Evolutionary conservation across 2,113 vertebrate species (phyloP), one percentile per base, ranked within the genome.

Genomic region (Neolamprologus variostigma): DNA sequence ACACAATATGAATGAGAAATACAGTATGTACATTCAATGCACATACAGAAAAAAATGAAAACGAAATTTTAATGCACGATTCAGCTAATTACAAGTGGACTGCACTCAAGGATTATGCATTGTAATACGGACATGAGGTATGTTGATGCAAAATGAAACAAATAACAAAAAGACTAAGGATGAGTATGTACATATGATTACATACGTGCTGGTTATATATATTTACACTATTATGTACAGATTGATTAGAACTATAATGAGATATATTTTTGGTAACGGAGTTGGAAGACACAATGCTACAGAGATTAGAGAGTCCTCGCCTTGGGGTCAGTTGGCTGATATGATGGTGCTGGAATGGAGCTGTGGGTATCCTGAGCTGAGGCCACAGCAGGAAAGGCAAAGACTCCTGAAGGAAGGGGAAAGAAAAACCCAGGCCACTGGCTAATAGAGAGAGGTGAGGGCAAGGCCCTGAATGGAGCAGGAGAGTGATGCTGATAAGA

Each of bases 231-330:
- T 83, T 93, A 93, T 92, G 86, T 88, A 95, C 89, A 83, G 59
- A 91, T 82, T 83, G 87, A 89, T 81, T 85, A 87, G 50, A 90
- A 26, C 87, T 93, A 87, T 79, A 61, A 82, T 80, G 61, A 89
- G 33, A 82, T 91, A 83, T 88, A 12, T 91, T 91, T 95, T 95
- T 94, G 89, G 93, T 93, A 89, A 86, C 80, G 83, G 84, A 92
- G 66, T 89, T 92, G 94, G 95, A 96, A 95, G 95, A 94, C 92
- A 89, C 86, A 89, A 82, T 90, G 92, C 89, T 93, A 88, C 92
- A 92, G 51, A 83, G 84, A 84, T 93, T 94, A 96, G 26, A 95
- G 93, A 94, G 95, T 96, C 93, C 94, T 96, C 61, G 94, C 89
- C 91, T 93, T 95, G 53, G 94, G 93, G 71, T 89, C 84, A 1